Conservation (phyloP, 2,888 invertebrate genomes). For the Tanytarsus gracilentus region DNA sequence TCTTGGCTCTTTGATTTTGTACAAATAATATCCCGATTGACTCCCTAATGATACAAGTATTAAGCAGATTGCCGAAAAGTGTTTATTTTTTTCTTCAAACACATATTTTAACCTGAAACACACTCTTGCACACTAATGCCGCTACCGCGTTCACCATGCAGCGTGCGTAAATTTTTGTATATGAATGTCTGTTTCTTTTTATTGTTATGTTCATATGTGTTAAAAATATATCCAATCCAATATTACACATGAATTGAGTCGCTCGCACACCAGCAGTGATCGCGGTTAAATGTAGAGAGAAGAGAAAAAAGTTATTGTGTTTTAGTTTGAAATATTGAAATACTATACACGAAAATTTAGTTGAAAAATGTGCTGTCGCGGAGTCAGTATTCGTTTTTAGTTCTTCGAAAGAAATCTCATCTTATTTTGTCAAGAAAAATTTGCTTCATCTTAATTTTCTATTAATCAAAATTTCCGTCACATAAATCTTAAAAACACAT, state of each 20-base stretch:
- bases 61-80: no score
- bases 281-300: neutral
- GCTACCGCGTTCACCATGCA: neutral
- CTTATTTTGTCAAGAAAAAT: no score
- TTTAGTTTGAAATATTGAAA: conserved; percentile 18
- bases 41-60: no score
- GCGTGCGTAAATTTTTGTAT: neutral
- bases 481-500: no score
- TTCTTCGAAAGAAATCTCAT: no score
- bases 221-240: neutral
- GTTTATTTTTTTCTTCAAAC: no score
- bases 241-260: no score
- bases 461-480: no score
- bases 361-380: conserved; percentile 28
- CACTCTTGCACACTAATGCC: neutral
- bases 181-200: neutral
- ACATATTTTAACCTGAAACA: no score
- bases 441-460: no score
- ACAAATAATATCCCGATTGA: no score
- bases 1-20: no score
- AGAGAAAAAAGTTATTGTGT: conserved; percentile 11
- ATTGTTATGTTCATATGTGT: conserved; percentile 1
- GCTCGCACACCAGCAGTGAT: neutral
- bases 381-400: conserved; percentile 23
- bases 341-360: conserved; percentile 24